Percentiles rank a stretch among this genome's conserved stretches.
Conservation (phyloP, 53 echinoderm and acorn worm species). For the Astropecten irregularis region DNA sequence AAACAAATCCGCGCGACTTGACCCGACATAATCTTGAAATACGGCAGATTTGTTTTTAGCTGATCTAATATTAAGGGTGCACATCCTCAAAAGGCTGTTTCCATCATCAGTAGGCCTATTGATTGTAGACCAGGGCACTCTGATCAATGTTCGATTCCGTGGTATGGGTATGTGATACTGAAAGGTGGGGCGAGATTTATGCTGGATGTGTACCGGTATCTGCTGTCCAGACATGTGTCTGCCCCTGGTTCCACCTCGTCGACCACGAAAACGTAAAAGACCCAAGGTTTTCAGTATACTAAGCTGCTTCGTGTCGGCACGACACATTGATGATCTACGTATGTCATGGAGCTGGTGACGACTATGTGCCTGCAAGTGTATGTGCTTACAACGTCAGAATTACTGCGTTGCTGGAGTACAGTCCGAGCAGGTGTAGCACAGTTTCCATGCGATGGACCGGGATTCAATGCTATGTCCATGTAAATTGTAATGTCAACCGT, state of each 20-base stretch:
- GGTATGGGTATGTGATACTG: neutral
- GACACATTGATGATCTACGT: neutral
- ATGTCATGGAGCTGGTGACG: neutral
- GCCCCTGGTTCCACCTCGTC: neutral
- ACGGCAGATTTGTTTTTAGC: constrained; percentile 16
- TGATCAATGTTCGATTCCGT: neutral
- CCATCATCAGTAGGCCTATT: neutral
- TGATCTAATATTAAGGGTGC: neutral
- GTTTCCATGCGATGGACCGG: too few relatives aligned
- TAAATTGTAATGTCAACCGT: neutral
- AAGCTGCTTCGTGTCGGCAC: neutral
- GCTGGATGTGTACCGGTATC: neutral
- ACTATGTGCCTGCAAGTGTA: neutral
- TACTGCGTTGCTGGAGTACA: neutral
- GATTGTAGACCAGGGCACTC: neutral
- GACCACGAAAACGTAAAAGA: neutral
- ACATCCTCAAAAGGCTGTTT: neutral
- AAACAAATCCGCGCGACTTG: constrained; percentile 5
- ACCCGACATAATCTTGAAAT: neutral
- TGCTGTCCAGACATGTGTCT: neutral
- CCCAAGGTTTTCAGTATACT: neutral
- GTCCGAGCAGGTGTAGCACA: too few relatives aligned
- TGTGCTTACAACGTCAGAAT: neutral
- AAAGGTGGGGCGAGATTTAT: neutral
- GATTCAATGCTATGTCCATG: neutral